phyloP scores from a whole-genome alignment of 1,140 invertebrate species.

The Arctopsyche grandis region DNA sequence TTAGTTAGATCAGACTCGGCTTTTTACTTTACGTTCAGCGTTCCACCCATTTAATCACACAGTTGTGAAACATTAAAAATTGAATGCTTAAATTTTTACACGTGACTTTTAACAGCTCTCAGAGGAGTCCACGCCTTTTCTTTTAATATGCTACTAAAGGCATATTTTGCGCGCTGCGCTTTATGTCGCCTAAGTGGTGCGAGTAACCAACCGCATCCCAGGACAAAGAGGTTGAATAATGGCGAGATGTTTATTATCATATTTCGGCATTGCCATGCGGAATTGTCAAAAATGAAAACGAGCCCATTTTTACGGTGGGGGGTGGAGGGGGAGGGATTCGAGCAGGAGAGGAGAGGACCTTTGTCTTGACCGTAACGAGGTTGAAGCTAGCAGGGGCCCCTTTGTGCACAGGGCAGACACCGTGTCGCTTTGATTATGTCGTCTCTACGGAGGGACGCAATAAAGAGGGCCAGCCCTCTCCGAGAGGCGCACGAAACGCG shows the following conservation, averaged over 20 bases:
- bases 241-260: conserved; percentile 6
- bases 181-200: no score
- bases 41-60: no score
- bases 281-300: conserved; percentile 37
- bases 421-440: conserved; percentile 52
- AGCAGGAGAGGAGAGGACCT: conserved; percentile 14
- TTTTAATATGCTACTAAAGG: no score
- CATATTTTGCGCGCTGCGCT: no score
- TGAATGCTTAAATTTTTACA: no score
- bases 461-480: conserved; percentile 37
- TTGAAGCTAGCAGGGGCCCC: conserved; percentile 35
- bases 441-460: conserved; percentile 41
- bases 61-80: no score
- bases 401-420: conserved; percentile 40
- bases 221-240: no score
- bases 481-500: conserved; percentile 49
- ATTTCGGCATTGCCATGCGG: not conserved
- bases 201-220: no score
- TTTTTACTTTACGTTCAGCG: no score
- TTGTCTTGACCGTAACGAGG: conserved; percentile 51
- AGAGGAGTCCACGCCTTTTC: not conserved
- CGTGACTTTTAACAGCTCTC: not conserved
- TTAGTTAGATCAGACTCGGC: no score
- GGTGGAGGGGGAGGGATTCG: not conserved
- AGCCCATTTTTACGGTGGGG: conserved; percentile 33